Evolutionary conservation across 2,888 invertebrate genomes (phyloP).

Genomic region (Bedellia somnulentella): DNA sequence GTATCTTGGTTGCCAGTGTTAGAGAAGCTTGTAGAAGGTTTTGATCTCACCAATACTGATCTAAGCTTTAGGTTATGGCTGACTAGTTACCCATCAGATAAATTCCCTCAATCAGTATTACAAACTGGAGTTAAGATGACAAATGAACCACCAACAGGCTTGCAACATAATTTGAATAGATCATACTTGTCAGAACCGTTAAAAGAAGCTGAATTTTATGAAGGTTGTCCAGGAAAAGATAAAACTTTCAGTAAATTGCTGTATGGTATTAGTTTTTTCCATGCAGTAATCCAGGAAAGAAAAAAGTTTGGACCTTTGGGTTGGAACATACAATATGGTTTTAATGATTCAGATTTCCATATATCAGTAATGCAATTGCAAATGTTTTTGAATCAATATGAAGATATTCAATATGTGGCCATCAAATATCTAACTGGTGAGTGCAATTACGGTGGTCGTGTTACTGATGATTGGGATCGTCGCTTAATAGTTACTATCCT

Average conservation of each 20-base stretch:
- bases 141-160: constrained; percentile 87
- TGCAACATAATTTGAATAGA: constrained; percentile 81
- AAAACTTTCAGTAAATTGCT: constrained; percentile 77
- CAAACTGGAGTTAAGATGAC: constrained; percentile 94
- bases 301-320: constrained; percentile 82
- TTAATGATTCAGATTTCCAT: constrained; percentile 84
- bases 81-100: constrained; percentile 83
- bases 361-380: constrained; percentile 82
- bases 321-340: constrained; percentile 85
- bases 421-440: constrained; percentile 86
- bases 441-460: constrained; percentile 88
- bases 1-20: constrained; percentile 78
- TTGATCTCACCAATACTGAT: constrained; percentile 70
- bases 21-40: constrained; percentile 75
- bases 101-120: constrained; percentile 83
- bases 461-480: constrained; percentile 85
- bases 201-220: constrained; percentile 78
- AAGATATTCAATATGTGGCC: constrained; percentile 80
- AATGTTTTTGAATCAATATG: constrained; percentile 80
- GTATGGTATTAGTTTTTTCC: constrained; percentile 82
- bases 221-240: constrained; percentile 77
- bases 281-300: constrained; percentile 80
- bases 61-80: constrained; percentile 82
- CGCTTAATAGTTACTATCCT: constrained; percentile 76
- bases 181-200: constrained; percentile 87